These are phyloP conservation scores for Lontra canadensis DNA, from an alignment of 2,113 vertebrate species.

Conservation along the genomic window DNA sequence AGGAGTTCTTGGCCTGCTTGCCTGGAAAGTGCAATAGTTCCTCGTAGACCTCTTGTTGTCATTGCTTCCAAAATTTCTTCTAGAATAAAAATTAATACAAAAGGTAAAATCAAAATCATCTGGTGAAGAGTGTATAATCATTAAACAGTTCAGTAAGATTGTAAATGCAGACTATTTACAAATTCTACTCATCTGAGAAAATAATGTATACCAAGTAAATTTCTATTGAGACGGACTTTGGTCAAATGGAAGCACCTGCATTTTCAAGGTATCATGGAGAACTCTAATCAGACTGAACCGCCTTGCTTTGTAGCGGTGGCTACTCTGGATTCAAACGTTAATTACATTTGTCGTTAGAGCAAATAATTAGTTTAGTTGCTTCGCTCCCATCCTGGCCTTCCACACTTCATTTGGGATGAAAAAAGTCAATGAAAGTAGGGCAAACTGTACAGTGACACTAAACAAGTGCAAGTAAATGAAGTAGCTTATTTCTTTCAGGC, in stretches of 20 bases:
- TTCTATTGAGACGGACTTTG: background rate
- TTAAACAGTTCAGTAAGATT: background rate
- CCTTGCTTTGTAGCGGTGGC: background rate
- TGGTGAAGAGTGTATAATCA: background rate
- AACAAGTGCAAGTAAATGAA: background rate
- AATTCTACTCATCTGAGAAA: constrained; percentile 9
- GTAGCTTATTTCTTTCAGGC: background rate
- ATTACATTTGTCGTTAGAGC: background rate
- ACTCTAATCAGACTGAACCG: background rate
- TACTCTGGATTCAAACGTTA: background rate
- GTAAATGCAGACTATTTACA: background rate
- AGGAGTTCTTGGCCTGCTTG: constrained; percentile 91
- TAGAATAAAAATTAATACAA: constrained; percentile 79
- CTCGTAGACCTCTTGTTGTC: constrained; percentile 84
- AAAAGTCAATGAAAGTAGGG: background rate
- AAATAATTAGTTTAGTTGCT: background rate
- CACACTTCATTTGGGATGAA: background rate
- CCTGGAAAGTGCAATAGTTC: constrained; percentile 84
- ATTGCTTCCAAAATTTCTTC: constrained; percentile 91
- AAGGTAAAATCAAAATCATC: background rate
- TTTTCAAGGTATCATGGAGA: background rate
- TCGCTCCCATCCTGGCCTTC: background rate
- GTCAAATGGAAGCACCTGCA: background rate
- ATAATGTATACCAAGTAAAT: background rate
- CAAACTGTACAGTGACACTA: background rate